A percentile compares a stretch with the other conserved stretches of the same genome.
phyloP scores from a whole-genome alignment of 2,888 invertebrate species.

The Steinernema hermaphroditum region DNA sequence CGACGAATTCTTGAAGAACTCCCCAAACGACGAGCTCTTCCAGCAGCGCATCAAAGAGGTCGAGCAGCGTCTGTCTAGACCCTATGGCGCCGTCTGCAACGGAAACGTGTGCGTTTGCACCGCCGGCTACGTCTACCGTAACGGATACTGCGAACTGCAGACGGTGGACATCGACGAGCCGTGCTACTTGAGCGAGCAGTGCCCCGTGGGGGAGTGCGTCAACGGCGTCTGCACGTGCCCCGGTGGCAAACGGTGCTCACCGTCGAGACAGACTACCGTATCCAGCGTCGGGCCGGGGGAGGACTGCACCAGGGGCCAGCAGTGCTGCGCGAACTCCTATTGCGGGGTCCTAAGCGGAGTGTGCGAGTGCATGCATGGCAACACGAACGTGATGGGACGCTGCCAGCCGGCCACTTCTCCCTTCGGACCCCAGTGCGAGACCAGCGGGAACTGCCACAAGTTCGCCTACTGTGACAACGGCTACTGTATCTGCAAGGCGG shows the following conservation, averaged over 20 bases:
- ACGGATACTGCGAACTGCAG: constrained; percentile 28
- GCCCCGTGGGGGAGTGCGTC: constrained; percentile 40
- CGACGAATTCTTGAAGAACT: constrained; percentile 37
- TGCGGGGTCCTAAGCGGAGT: constrained; percentile 52
- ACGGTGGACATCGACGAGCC: constrained; percentile 40
- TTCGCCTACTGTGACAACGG: constrained; percentile 64
- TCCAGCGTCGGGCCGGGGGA: constrained; percentile 34
- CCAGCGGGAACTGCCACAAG: constrained; percentile 53
- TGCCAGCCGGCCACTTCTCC: constrained; percentile 54
- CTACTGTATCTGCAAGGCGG: constrained; percentile 52
- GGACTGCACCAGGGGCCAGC: constrained; percentile 52
- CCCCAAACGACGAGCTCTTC: not conserved
- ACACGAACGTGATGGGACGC: constrained; percentile 45
- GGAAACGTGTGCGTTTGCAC: constrained; percentile 33
- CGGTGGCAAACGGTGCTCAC: constrained; percentile 21
- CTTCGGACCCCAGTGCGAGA: constrained; percentile 35
- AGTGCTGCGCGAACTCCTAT: constrained; percentile 55
- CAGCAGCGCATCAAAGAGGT: constrained; percentile 15
- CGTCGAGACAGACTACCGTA: not conserved
- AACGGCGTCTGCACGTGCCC: constrained; percentile 45
- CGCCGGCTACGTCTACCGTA: constrained; percentile 33
- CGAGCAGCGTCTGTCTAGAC: not conserved
- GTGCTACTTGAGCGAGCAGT: constrained; percentile 48
- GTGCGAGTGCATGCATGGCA: constrained; percentile 63
- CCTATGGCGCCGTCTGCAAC: constrained; percentile 35